These are phyloP conservation scores for Mustelus asterias DNA, from an alignment of 2,113 vertebrate species.

Conservation along the genomic window DNA sequence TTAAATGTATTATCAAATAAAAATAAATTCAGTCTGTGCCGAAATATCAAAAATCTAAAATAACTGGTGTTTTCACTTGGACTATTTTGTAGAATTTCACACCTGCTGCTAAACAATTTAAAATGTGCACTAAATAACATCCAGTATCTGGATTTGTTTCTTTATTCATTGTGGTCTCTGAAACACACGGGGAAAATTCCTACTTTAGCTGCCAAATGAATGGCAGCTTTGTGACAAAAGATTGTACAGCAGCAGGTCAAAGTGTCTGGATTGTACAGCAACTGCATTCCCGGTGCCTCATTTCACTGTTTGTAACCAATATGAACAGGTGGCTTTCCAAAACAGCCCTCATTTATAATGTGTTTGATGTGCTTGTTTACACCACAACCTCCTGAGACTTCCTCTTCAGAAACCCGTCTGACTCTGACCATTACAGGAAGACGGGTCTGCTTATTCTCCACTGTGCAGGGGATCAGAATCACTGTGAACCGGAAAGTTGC, in stretches of 20 bases:
- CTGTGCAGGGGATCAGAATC: conserved; percentile 24
- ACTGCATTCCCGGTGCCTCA: conserved; percentile 1
- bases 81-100: neutral
- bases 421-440: conserved; percentile 34
- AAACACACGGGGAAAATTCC: neutral
- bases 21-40: neutral
- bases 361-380: conserved; percentile 37
- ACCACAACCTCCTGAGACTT: conserved; percentile 28
- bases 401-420: conserved; percentile 36
- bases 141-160: neutral
- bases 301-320: conserved; percentile 29
- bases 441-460: conserved; percentile 33
- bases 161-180: conserved; percentile 21
- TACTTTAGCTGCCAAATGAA: conserved; percentile 27
- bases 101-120: neutral
- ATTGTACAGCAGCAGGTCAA: conserved; percentile 2
- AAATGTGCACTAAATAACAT: neutral
- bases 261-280: neutral
- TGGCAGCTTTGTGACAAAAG: conserved; percentile 27
- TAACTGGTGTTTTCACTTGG: neutral
- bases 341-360: neutral
- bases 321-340: conserved; percentile 28
- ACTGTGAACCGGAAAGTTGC: conserved; percentile 28
- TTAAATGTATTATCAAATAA: conserved; percentile 6
- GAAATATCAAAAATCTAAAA: neutral